A percentile compares a stretch with the other conserved stretches of the same genome.
These are phyloP conservation scores for Copidosoma floridanum DNA, from an alignment of 1,140 invertebrate genomes.

Conservation along the genomic window DNA sequence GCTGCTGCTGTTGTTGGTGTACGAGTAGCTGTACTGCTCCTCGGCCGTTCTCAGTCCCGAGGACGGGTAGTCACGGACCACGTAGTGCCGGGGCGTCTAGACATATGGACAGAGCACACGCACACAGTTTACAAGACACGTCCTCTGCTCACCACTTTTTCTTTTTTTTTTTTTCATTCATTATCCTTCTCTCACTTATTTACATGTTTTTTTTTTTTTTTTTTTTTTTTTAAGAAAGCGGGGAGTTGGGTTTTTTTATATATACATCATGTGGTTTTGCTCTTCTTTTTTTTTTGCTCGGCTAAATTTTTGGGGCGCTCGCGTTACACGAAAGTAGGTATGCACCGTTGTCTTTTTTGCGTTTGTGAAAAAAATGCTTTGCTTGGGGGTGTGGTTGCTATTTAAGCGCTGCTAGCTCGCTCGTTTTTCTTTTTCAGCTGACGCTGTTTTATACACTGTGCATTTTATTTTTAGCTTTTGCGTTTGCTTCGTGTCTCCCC, in stretches of 20 bases:
- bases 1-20: constrained; percentile 62
- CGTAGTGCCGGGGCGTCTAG: constrained; percentile 81
- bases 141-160: not conserved
- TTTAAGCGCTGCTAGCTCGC: too few species aligned
- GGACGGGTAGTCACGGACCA: constrained; percentile 74
- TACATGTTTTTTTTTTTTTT: not conserved
- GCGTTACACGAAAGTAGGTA: constrained; percentile 25
- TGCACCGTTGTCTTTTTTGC: too few species aligned
- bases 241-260: not conserved
- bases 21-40: constrained; percentile 81
- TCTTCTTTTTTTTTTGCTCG: not conserved
- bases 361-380: too few species aligned
- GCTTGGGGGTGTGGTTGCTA: too few species aligned
- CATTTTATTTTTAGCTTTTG: too few species aligned
- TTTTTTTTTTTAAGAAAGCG: constrained; percentile 7
- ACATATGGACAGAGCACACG: constrained; percentile 30
- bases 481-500: too few species aligned
- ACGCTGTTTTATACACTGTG: too few species aligned
- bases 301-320: not conserved
- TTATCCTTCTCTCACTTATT: not conserved
- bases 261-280: not conserved
- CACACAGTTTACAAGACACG: constrained; percentile 6
- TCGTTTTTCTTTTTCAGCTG: too few species aligned
- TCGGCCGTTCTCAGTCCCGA: constrained; percentile 66
- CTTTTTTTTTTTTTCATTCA: too few species aligned